Evolutionary conservation across 2,113 vertebrate genomes (phyloP).

Genomic region (Nannobrachium achirus): DNA sequence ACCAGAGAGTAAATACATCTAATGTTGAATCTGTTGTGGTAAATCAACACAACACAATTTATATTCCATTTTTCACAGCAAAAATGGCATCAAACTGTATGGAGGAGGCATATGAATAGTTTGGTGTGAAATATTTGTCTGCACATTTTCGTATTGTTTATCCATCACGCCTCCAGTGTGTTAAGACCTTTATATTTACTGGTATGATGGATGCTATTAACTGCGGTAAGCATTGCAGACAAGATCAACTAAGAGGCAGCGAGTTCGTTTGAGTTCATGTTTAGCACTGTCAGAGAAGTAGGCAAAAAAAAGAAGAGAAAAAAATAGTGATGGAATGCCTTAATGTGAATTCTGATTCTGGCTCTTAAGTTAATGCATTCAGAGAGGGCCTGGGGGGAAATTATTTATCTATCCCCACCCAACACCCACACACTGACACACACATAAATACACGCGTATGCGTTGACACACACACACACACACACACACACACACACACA

Average conservation of each 20-base stretch:
- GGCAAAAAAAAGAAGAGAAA: too few relatives aligned
- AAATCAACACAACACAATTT: too few relatives aligned
- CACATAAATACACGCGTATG: neutral
- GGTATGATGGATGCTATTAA: constrained; percentile 8
- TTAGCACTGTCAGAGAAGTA: constrained; percentile 36
- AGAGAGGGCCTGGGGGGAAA: constrained; percentile 45
- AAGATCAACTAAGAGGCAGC: constrained; percentile 24
- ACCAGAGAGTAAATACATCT: too few relatives aligned
- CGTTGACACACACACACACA: neutral
- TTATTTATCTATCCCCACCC: constrained; percentile 44
- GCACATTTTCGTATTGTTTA: too few relatives aligned
- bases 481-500: neutral
- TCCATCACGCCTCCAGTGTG: too few relatives aligned
- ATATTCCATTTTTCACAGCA: too few relatives aligned
- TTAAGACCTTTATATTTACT: constrained; percentile 5
- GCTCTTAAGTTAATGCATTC: constrained; percentile 47
- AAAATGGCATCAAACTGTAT: too few relatives aligned
- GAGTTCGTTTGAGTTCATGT: constrained; percentile 29
- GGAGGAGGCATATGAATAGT: too few relatives aligned
- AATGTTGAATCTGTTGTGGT: too few relatives aligned
- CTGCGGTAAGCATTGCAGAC: constrained; percentile 23
- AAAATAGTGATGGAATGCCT: constrained; percentile 40
- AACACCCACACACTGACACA: neutral
- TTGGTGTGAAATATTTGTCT: too few relatives aligned
- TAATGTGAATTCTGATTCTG: constrained; percentile 29